phyloP scores from a whole-genome alignment of 2,113 vertebrate species.

The Phrynocephalus versicolor region DNA sequence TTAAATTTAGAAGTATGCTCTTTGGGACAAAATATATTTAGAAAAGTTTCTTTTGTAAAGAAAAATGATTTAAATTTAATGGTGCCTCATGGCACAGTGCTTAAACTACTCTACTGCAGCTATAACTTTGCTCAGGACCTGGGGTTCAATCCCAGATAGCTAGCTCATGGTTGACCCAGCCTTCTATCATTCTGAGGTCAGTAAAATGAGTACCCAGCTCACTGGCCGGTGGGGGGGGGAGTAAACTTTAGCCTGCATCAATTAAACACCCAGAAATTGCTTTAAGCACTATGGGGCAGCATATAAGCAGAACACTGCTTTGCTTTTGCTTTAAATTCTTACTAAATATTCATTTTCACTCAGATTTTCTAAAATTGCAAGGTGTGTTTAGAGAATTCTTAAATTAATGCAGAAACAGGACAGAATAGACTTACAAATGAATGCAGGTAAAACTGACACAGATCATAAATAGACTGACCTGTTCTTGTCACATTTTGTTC shows the following conservation, averaged over 20 bases:
- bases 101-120: too few relatives aligned
- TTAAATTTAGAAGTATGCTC: background rate
- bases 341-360: background rate
- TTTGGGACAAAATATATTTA: background rate
- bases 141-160: too few relatives aligned
- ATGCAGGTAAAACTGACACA: background rate
- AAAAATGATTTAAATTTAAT: background rate
- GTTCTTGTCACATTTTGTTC: background rate
- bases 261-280: too few relatives aligned
- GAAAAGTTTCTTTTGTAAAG: background rate
- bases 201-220: too few relatives aligned
- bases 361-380: background rate
- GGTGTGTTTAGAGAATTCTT: background rate
- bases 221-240: too few relatives aligned
- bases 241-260: too few relatives aligned
- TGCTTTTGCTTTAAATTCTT: conserved; percentile 5
- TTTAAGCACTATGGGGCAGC: too few relatives aligned
- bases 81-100: too few relatives aligned
- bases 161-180: too few relatives aligned
- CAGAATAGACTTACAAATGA: background rate
- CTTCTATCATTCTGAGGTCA: too few relatives aligned
- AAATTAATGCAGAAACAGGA: background rate
- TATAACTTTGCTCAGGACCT: too few relatives aligned
- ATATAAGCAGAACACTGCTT: too few relatives aligned
- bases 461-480: background rate